Evolutionary conservation across 2,113 vertebrate species (phyloP).

Genomic region (Aspiorhynchus laticeps): DNA sequence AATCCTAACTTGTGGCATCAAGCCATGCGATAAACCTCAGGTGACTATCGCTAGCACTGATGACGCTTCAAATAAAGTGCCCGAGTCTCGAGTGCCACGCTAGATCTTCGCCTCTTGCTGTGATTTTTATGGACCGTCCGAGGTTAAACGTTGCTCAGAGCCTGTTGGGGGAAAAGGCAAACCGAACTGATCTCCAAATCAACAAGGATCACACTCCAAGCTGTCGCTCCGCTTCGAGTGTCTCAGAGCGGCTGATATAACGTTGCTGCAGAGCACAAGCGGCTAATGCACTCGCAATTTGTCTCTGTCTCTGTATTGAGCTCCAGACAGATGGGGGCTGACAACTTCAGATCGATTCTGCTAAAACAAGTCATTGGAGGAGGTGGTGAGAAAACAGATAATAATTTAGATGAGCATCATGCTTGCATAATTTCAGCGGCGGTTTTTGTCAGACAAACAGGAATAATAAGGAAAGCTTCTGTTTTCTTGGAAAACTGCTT

Average conservation of each 20-base stretch:
- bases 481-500: too few relatives aligned
- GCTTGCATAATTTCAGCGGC: not conserved
- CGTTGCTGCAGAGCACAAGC: not conserved
- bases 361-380: constrained; percentile 37
- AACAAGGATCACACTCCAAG: constrained; percentile 17
- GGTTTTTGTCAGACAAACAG: too few relatives aligned
- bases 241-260: not conserved
- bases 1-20: not conserved
- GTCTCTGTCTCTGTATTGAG: constrained; percentile 1
- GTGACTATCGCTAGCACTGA: constrained; percentile 54
- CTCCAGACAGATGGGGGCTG: constrained; percentile 12
- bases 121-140: constrained; percentile 42
- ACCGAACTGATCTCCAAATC: constrained; percentile 36
- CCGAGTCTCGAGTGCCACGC: constrained; percentile 34
- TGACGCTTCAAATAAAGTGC: constrained; percentile 43
- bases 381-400: constrained; percentile 27
- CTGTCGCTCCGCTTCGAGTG: constrained; percentile 17
- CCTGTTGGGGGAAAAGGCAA: constrained; percentile 1
- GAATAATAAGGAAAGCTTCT: constrained; percentile 2
- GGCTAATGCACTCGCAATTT: constrained; percentile 27
- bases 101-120: not conserved
- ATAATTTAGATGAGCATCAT: constrained; percentile 23
- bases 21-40: constrained; percentile 18
- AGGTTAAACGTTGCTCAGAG: constrained; percentile 32
- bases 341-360: constrained; percentile 43